Conservation (phyloP, 2,797 vertebrate species). For the Nannoperca obscura region DNA sequence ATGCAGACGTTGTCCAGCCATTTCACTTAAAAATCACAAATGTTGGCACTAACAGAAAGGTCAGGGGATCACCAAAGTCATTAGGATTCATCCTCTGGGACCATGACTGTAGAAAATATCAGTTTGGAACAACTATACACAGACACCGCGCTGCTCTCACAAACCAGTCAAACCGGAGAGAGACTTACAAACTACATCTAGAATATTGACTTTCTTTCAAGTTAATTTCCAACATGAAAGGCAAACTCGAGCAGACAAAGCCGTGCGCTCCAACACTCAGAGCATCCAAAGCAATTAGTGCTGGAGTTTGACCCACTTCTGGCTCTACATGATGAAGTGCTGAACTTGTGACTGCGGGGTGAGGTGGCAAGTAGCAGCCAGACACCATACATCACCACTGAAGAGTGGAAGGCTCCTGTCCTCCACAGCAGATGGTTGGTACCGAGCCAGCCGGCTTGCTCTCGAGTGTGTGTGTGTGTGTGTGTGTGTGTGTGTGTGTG, state of each 20-base stretch:
- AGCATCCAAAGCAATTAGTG: conserved; percentile 41
- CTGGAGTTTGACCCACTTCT: conserved; percentile 47
- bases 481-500: conserved; percentile 14
- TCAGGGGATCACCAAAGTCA: neutral
- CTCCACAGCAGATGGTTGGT: conserved; percentile 67
- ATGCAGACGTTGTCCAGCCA: no score
- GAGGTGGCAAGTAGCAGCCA: conserved; percentile 69
- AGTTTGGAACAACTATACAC: no score
- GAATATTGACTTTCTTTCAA: conserved; percentile 2
- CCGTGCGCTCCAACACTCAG: conserved; percentile 5
- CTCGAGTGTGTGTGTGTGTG: conserved; percentile 25
- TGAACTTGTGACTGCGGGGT: conserved; percentile 68
- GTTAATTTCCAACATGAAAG: conserved; percentile 6
- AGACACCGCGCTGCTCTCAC: neutral
- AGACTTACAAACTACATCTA: neutral
- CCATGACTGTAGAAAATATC: neutral
- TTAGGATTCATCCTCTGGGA: neutral
- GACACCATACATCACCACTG: conserved; percentile 69
- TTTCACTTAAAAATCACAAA: neutral
- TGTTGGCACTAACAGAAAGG: neutral
- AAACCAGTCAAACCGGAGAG: neutral
- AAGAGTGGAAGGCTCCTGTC: conserved; percentile 66
- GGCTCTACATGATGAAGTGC: conserved; percentile 63
- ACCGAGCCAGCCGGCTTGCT: conserved; percentile 46
- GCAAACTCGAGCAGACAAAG: neutral